These are phyloP conservation scores for Slavum lentiscoides DNA, from an alignment of 2,888 invertebrate genomes.

Conservation along the genomic window DNA sequence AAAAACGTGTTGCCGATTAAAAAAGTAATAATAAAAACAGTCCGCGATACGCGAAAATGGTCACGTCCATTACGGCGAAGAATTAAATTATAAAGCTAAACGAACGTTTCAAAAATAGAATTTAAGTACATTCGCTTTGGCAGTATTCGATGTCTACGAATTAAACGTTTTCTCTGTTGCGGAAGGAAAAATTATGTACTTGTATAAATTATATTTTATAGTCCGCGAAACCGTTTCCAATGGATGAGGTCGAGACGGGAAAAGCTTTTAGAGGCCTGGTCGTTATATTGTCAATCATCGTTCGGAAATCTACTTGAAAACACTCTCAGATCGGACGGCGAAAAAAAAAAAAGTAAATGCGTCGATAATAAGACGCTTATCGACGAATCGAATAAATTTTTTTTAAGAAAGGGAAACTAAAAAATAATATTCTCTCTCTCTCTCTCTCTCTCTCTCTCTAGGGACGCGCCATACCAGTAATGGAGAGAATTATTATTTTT, in stretches of 20 bases:
- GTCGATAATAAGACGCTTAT: not conserved
- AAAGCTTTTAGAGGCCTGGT: slow-evolving; percentile 27
- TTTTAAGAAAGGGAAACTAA: too few relatives aligned
- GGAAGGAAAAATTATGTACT: not conserved
- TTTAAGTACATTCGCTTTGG: too few relatives aligned
- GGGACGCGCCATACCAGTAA: too few relatives aligned
- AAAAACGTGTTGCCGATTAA: too few relatives aligned
- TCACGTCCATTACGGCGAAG: too few relatives aligned
- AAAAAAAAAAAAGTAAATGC: not conserved
- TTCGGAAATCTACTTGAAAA: slow-evolving; percentile 8
- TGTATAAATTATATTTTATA: not conserved
- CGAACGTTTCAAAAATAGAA: not conserved
- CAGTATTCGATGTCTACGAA: too few relatives aligned
- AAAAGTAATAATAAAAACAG: too few relatives aligned
- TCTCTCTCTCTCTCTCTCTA: too few relatives aligned
- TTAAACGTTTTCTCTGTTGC: not conserved
- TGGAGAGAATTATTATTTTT: too few relatives aligned
- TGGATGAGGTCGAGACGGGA: slow-evolving; percentile 7
- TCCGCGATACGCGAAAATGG: too few relatives aligned
- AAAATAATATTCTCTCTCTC: too few relatives aligned
- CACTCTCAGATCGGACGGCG: not conserved
- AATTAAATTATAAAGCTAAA: not conserved
- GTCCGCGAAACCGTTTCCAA: not conserved
- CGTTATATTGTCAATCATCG: slow-evolving; percentile 20
- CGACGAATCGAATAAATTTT: too few relatives aligned